Base-by-base conservation (phyloP, 2,113 vertebrate species). In the Callionymus lyra region DNA sequence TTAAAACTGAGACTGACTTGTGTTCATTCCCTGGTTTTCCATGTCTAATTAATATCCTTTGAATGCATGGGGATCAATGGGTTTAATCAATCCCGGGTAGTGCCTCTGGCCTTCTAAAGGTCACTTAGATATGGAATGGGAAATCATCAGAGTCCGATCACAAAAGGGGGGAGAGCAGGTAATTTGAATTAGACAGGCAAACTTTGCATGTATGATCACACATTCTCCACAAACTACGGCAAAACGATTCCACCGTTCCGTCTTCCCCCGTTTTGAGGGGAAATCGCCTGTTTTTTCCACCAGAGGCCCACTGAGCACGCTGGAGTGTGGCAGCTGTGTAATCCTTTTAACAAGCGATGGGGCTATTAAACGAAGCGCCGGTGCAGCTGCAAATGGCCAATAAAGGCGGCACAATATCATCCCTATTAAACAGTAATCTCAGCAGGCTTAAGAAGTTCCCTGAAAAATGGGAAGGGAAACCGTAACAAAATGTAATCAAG, bases 31-130 rank as follows among this genome's bases (percentile, higher is more conserved):
- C 70, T 82, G 80, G 74, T 82, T 79, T 76, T 74, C 73, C 79
- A 71, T 70, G 67, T 81, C 82, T 80, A 85, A 83, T 85, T 85
- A 83, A 85, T 82, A 81, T 82, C 78, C 76, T 76, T 70, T 78
- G 79, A 77, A 81, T 82, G 75, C 74, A 70, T 73, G 72, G 70
- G 64, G 69, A 83, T 83, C 83, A 85, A 85, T 85, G 81, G 66
- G 81, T 81, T 76, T 78, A 83, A 85, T 85, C 83, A 83, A 83
- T 83, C 76, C 53, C 68, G 74, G 78, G 67, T 67, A 74, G 66
- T 63, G 80, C 76, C 72, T 79, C 70, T 76, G 73, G 76, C 76
- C 69, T 80, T 79, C 80, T 78, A 80, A 85, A 85, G 81, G 81
- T 83, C 83, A 85, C 65, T 70, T 56, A 74, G 79, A 83, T 83